phyloP scores from a whole-genome alignment of 2,113 vertebrate genomes.

The Oncorhynchus gorbuscha region DNA sequence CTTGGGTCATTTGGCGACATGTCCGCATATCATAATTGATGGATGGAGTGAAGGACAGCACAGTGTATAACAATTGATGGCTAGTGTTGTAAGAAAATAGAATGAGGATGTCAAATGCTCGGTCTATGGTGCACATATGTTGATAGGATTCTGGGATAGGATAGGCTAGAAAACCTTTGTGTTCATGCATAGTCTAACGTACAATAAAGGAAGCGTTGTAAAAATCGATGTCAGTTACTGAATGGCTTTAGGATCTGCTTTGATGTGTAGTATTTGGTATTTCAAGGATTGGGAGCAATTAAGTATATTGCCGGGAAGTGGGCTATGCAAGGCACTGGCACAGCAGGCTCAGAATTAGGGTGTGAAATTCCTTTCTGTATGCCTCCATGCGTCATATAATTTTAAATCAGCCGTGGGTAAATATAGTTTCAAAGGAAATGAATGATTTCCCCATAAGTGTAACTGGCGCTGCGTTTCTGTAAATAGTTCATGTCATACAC shows the following conservation, averaged over 20 bases:
- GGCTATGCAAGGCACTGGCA: conserved; percentile 47
- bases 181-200: conserved; percentile 59
- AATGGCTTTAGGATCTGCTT: conserved; percentile 64
- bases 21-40: neutral
- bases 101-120: neutral
- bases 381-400: conserved; percentile 56
- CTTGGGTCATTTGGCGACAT: neutral
- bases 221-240: conserved; percentile 67
- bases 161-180: conserved; percentile 57
- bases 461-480: conserved; percentile 46
- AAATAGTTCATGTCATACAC: conserved; percentile 39
- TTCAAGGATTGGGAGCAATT: conserved; percentile 65
- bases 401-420: conserved; percentile 34
- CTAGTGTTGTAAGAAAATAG: neutral
- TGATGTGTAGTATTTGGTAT: conserved; percentile 69
- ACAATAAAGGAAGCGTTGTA: conserved; percentile 68
- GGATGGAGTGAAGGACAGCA: neutral
- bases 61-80: neutral
- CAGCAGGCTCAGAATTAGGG: conserved; percentile 56
- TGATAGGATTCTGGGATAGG: neutral
- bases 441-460: conserved; percentile 59
- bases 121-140: neutral
- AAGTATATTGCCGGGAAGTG: conserved; percentile 57
- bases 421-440: conserved; percentile 59
- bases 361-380: conserved; percentile 58